Percentiles rank a stretch among this genome's conserved stretches.
These are phyloP conservation scores for Proisotoma minuta DNA, from an alignment of 2,888 invertebrate species.

Conservation along the genomic window DNA sequence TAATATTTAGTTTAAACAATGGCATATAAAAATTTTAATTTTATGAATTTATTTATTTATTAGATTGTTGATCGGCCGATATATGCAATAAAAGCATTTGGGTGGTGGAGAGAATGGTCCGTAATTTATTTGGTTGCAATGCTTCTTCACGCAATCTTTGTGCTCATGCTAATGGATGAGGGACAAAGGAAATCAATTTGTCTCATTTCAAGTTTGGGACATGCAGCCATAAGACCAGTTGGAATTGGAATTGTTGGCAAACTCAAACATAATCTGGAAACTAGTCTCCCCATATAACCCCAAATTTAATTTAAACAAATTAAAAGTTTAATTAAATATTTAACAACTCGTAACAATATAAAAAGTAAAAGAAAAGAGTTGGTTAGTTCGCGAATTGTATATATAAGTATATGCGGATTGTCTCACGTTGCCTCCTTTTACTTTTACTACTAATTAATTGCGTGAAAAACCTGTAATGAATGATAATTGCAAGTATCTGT, in stretches of 20 bases:
- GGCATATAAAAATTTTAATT: background rate
- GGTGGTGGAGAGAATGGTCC: constrained; percentile 40
- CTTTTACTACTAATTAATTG: too few species aligned
- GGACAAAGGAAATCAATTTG: constrained; percentile 27
- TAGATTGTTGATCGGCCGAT: constrained; percentile 29
- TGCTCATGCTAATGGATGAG: constrained; percentile 31
- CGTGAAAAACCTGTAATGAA: too few species aligned
- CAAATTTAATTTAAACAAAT: too few species aligned
- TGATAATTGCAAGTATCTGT: too few species aligned
- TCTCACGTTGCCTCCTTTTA: too few species aligned
- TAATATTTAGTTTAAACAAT: background rate
- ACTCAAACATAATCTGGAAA: constrained; percentile 10
- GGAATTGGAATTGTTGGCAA: constrained; percentile 30
- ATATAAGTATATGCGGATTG: too few species aligned
- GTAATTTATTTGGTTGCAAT: constrained; percentile 35
- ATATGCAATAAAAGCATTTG: constrained; percentile 25
- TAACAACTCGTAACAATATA: too few species aligned
- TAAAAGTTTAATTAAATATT: too few species aligned
- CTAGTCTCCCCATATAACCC: background rate
- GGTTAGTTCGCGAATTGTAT: too few species aligned
- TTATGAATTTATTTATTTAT: background rate
- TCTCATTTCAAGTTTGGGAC: constrained; percentile 12
- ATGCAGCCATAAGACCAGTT: constrained; percentile 27
- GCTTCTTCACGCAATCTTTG: constrained; percentile 30
- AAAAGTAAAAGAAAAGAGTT: too few species aligned